Percentiles rank a stretch among this genome's conserved stretches.
Conservation (phyloP, 2,113 vertebrate genomes). For the Megalops atlanticus region DNA sequence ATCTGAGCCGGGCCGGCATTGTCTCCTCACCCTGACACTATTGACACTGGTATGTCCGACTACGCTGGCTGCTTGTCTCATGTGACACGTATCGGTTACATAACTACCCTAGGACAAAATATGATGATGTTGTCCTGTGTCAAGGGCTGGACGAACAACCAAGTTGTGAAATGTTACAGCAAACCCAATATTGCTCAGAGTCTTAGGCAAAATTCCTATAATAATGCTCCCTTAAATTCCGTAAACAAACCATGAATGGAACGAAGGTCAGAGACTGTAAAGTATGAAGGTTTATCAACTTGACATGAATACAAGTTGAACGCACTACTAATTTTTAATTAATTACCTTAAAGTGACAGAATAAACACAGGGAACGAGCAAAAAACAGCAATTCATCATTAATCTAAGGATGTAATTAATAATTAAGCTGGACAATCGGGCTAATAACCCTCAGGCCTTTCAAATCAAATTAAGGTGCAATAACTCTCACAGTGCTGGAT, state of each 20-base stretch:
- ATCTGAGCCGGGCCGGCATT: too few species aligned
- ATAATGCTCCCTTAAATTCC: background rate
- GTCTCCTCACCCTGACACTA: too few species aligned
- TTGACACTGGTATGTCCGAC: background rate
- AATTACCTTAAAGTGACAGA: conserved; percentile 4
- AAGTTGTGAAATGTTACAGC: conserved; percentile 30
- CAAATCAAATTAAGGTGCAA: background rate
- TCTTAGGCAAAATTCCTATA: too few species aligned
- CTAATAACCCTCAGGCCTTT: conserved; percentile 21
- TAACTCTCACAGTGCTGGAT: background rate
- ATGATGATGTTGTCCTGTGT: background rate
- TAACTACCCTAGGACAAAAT: conserved; percentile 14
- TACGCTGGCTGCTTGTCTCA: too few species aligned
- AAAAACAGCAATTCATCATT: conserved; percentile 14
- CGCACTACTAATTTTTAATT: conserved; percentile 9
- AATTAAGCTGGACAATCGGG: conserved; percentile 27
- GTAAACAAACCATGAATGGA: background rate
- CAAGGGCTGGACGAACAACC: background rate
- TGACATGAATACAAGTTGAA: conserved; percentile 33
- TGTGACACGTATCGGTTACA: background rate
- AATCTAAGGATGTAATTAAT: background rate
- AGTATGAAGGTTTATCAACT: background rate
- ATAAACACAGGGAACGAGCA: conserved; percentile 16
- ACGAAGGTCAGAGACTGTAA: background rate
- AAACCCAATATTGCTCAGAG: background rate